Evolutionary conservation across 2,113 vertebrate genomes (phyloP), one percentile per base, ranked within the genome.

Genomic region (Cariama cristata): DNA sequence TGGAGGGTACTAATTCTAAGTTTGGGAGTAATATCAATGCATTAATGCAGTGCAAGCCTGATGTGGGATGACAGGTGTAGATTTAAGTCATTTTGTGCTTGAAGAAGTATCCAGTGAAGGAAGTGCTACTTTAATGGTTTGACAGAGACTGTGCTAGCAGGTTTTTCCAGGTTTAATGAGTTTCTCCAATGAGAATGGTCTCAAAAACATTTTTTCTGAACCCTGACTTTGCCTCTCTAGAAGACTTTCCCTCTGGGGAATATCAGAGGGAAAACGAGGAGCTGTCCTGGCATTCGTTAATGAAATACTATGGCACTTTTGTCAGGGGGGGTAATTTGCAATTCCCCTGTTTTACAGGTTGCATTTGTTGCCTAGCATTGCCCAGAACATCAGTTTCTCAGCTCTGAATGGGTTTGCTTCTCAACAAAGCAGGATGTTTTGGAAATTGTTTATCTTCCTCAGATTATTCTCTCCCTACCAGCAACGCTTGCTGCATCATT

Each of bases 281-380:
- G 52, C 82, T 84, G n/a, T 72, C 47, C 68, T 67, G 89, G 56
- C 47, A 22, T 14, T 21, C 0, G 2, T n/a, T 32, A 38, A 42
- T 44, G n/a, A 27, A 75, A 35, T 12, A 0, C 56, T 5, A 2
- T 0, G 3, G 47, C 26, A 3, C 40, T 17, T 1, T 5, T 3
- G 56, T 4, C 20, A 27, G 16, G 14, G 24, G 33, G 33, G 62
- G 40, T 62, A n/a, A 26, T 15, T 30, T 75, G 85, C 71, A 75
- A 44, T 67, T 86, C 60, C 27, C 56, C 49, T 8, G 3, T 0
- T 76, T 28, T 10, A 24, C 47, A 71, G 93, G 33, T 24, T 53
- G 14, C 5, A 3, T 76, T 63, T 64, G 5, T 11, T 58, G 24
- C 32, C 55, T 59, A 44, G 73, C 71, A 42, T 77, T 63, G 24